Base-by-base conservation (phyloP, 2,888 invertebrate species). In the Erebia epiphron region DNA sequence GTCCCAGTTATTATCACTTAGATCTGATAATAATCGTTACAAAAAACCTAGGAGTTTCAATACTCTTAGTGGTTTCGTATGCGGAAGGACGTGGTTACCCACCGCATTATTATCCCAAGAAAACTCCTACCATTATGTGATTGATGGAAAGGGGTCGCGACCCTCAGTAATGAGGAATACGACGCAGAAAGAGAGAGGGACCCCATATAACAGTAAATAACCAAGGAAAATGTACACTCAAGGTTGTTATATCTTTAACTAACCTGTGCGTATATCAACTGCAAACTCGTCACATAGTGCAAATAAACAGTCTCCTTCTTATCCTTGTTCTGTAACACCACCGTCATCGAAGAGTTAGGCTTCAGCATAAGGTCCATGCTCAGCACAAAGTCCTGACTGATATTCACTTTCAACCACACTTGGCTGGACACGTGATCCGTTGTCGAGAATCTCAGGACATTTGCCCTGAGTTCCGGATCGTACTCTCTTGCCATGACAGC, bases 291-390 rank as follows among this genome's bases (percentile, higher is more conserved):
- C 70, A 97, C 95, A 83, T 98, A 98, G 91, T 98, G 97, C 76
- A 98, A 88, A 85, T 96, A 96, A 85, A 97, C 97, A 1, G 94
- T 94, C 79, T 97, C 97, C 80, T 96, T 96, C 75, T 95, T 96
- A 79, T 97, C 97, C 73, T 96, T 95, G 73, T 90, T 87, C 85
- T 97, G 97, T 72, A 98, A 89, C 43, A 95, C 95, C 35, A 98
- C 95, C 57, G 96, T 96, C 63, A 98, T 86, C 79, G 97, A 97
- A 68, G 97, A 97, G 87, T 98, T 98, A 21, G 95, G 95, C 75
- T 95, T 95, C 80, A 98, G 90, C 77, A 95, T 91, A 68, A 98
- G 82, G 87, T 97, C 96, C 73, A 96, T 88, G 78, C 96, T 96
- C 78, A 98, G 87, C 65, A 98, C 96, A 83, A 98, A 96, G 85